These are phyloP conservation scores for Heterodera carotae DNA, from an alignment of 1,140 invertebrate genomes.

Conservation along the genomic window DNA sequence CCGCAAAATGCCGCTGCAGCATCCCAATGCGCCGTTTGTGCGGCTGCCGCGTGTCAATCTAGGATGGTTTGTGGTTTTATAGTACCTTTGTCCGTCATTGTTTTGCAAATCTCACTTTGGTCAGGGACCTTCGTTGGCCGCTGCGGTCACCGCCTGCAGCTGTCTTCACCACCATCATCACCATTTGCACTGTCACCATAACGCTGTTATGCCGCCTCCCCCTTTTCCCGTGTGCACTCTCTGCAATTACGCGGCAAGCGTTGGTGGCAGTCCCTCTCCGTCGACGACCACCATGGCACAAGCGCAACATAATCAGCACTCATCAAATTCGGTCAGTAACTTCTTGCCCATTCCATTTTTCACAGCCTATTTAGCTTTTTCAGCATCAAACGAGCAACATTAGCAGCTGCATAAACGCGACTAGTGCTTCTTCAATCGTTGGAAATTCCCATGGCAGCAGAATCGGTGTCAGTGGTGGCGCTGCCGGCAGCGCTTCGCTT, in stretches of 20 bases:
- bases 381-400: not conserved
- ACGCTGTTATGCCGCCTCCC: not conserved
- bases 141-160: conserved; percentile 24
- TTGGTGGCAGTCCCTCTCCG: conserved; percentile 7
- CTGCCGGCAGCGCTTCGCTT: not conserved
- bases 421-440: not conserved
- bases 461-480: not conserved
- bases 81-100: not conserved
- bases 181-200: conserved; percentile 27
- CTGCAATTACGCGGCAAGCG: conserved; percentile 19
- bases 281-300: conserved; percentile 9
- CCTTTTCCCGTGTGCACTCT: conserved; percentile 23
- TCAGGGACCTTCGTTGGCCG: not conserved
- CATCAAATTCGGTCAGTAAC: not conserved
- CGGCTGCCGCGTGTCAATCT: conserved; percentile 30
- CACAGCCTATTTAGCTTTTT: not conserved
- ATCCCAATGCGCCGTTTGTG: conserved; percentile 23
- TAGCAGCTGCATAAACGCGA: not conserved
- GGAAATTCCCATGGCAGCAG: not conserved
- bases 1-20: conserved; percentile 21
- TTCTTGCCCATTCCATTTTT: not conserved
- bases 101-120: not conserved
- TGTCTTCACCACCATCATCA: conserved; percentile 31
- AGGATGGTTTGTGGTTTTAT: conserved; percentile 11
- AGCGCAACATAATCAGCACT: not conserved